Evolutionary conservation across 2,888 invertebrate genomes (phyloP).

Genomic region (Megastigmus dorsalis): DNA sequence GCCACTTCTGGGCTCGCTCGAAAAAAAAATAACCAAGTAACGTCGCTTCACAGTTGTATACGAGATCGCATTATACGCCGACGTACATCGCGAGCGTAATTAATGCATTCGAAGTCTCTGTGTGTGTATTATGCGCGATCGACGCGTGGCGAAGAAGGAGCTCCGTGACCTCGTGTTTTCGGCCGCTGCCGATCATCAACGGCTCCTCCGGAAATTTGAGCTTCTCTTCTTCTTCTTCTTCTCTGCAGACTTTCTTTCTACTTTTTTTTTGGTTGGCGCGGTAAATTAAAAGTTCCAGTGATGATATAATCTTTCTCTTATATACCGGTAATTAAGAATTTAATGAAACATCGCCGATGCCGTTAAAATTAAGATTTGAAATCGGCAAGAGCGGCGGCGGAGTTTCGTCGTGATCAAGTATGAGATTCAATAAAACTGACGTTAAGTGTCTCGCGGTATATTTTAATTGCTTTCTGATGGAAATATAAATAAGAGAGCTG

Average conservation of each 20-base stretch:
- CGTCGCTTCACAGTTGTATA: slow-evolving; percentile 2
- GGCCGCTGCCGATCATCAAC: neutral
- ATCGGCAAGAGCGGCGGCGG: slow-evolving; percentile 8
- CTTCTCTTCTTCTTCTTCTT: neutral
- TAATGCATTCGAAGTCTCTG: slow-evolving; percentile 8
- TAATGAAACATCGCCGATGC: slow-evolving; percentile 41
- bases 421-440: slow-evolving; percentile 47
- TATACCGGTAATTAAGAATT: slow-evolving; percentile 38
- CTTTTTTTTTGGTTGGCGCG: slow-evolving; percentile 17
- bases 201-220: slow-evolving; percentile 12
- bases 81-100: neutral
- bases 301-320: slow-evolving; percentile 27
- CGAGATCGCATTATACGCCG: too few species aligned
- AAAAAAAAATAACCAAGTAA: neutral
- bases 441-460: slow-evolving; percentile 22
- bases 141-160: neutral
- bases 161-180: slow-evolving; percentile 28
- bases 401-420: slow-evolving; percentile 18
- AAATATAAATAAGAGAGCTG: slow-evolving; percentile 9
- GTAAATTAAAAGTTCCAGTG: slow-evolving; percentile 41
- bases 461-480: slow-evolving; percentile 45
- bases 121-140: neutral
- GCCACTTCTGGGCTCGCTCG: neutral
- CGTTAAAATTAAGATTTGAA: slow-evolving; percentile 43
- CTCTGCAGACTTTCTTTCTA: neutral